A percentile compares a stretch with the other conserved stretches of the same genome.
Evolutionary conservation across 1,140 invertebrate species (phyloP).

Genomic region (Bursaphelenchus mucronatus): DNA sequence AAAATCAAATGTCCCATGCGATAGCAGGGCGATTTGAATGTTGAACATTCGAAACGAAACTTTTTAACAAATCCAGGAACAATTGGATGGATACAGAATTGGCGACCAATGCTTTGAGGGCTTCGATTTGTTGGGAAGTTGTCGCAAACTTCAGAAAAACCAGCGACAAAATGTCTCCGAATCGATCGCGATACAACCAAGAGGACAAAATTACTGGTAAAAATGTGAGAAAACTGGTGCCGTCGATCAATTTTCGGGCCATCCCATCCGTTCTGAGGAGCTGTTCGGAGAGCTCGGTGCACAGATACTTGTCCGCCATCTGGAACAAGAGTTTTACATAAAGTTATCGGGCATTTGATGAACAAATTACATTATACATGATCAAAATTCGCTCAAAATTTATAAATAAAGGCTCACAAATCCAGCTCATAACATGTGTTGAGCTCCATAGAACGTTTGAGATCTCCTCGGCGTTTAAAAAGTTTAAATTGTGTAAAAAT

Average conservation of each 20-base stretch:
- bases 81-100: constrained; percentile 4
- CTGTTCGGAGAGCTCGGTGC: constrained; percentile 8
- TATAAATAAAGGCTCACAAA: too few relatives aligned
- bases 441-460: too few relatives aligned
- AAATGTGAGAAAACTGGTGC: constrained; percentile 1
- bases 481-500: too few relatives aligned
- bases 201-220: background rate
- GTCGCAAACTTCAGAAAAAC: constrained; percentile 11
- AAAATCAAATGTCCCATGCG: too few relatives aligned
- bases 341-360: too few relatives aligned
- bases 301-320: constrained; percentile 14
- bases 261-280: background rate
- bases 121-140: constrained; percentile 2
- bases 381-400: too few relatives aligned
- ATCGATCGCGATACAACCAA: constrained; percentile 13
- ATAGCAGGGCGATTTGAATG: too few relatives aligned
- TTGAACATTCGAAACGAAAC: background rate
- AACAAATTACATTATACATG: too few relatives aligned
- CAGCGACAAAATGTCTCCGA: constrained; percentile 4
- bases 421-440: too few relatives aligned
- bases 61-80: constrained; percentile 6
- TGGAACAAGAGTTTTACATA: background rate
- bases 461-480: too few relatives aligned
- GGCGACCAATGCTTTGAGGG: background rate
- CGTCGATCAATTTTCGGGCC: constrained; percentile 6